phyloP scores from a whole-genome alignment of 2,797 vertebrate species.

The Poeciliopsis paucimaculata region DNA sequence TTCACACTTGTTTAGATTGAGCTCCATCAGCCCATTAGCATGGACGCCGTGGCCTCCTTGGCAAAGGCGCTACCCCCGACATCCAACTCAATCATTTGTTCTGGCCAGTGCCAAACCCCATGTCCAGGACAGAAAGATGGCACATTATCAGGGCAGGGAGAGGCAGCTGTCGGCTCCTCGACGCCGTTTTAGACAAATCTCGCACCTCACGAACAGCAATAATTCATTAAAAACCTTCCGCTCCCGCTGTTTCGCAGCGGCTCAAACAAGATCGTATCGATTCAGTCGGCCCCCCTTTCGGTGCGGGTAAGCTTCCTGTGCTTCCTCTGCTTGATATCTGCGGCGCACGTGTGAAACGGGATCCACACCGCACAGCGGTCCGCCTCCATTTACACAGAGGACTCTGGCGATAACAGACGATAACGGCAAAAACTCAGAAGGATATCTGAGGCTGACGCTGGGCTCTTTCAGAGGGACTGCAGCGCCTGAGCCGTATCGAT shows the following conservation, averaged over 20 bases:
- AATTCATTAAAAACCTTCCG: constrained; percentile 15
- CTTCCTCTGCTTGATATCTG: constrained; percentile 44
- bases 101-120: constrained; percentile 54
- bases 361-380: constrained; percentile 42
- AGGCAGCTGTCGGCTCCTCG: constrained; percentile 46
- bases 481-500: constrained; percentile 22
- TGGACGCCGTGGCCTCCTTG: constrained; percentile 65
- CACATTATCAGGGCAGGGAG: constrained; percentile 36
- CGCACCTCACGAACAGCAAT: constrained; percentile 24
- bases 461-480: constrained; percentile 20
- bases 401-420: constrained; percentile 46
- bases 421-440: constrained; percentile 44
- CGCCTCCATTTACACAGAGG: constrained; percentile 53
- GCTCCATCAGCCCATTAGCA: constrained; percentile 69
- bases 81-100: constrained; percentile 75
- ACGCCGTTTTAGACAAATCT: constrained; percentile 21
- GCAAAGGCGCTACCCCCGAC: constrained; percentile 63
- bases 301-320: constrained; percentile 14
- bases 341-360: constrained; percentile 43
- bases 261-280: constrained; percentile 33
- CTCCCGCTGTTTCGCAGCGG: constrained; percentile 1
- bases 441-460: constrained; percentile 33
- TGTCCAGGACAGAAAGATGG: constrained; percentile 64
- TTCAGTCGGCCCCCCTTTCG: constrained; percentile 33
- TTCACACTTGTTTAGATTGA: constrained; percentile 73